Base-by-base conservation (phyloP, 1,140 invertebrate species). In the Calephelis nemesis region DNA sequence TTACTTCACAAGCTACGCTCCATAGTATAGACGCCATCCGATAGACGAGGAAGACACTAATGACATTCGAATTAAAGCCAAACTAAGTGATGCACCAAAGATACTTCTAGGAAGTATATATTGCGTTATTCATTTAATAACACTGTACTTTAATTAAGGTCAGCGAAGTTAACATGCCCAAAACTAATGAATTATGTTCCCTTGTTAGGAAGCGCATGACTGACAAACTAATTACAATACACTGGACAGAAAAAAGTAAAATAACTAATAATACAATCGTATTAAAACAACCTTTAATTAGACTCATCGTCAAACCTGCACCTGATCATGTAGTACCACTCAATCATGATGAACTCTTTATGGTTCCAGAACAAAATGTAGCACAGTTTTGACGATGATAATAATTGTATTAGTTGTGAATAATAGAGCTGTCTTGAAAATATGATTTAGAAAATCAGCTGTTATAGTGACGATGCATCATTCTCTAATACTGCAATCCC, bases 381-480 rank as follows among this genome's bases (percentile, higher is more conserved):
- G 78, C 84, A 82, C 83, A 87, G 86, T 89, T 90, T 90, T 82
- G 80, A 87, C 78, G 83, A 87, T 84, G 68, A 71, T 81, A 74
- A 79, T 65, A 81, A 76, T 71, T 72, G 78, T 82, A 91, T 91
- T 91, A 90, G 87, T 91, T 78, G 87, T 90, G 87, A 89, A 91
- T 91, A 91, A 91, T 91, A 91, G 89, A 90, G 88, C 88, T 90
- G 89, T 91, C 89, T 84, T 85, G 82, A 83, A 84, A 85, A 85
- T 82, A 84, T 86, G 87, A 90, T 82, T 86, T 88, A 87, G 89
- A 87, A 91, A 83, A 87, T 91, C 89, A 90, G 89, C 88, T 91
- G 89, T 91, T 91, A 91, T 82, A 88, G 85, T 91, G 88, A 91
- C 88, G 89, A 91, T 91, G 89, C 89, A 91, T 87, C 88, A 90